These are phyloP conservation scores for Heterocephalus glaber DNA, from an alignment of 2,113 vertebrate genomes.

Conservation along the genomic window DNA sequence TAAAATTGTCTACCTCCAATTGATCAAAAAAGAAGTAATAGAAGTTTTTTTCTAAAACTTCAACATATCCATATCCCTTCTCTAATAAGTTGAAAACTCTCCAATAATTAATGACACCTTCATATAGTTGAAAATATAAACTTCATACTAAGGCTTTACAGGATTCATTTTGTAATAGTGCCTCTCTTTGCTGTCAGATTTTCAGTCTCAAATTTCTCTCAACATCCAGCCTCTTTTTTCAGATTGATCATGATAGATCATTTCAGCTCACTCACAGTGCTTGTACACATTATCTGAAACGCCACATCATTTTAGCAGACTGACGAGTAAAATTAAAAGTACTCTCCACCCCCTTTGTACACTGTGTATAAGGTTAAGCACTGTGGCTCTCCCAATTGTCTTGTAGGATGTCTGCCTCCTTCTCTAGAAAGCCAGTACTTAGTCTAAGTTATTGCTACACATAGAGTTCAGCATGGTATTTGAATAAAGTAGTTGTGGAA, in stretches of 20 bases:
- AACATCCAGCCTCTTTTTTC: background rate
- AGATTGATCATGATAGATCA: background rate
- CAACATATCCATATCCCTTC: background rate
- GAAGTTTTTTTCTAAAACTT: background rate
- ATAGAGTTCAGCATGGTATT: background rate
- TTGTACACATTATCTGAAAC: background rate
- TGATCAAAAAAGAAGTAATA: background rate
- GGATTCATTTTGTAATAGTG: background rate
- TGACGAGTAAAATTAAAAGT: background rate
- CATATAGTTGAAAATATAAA: background rate
- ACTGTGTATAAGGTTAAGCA: background rate
- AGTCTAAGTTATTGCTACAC: background rate
- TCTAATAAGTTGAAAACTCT: background rate
- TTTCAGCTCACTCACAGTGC: background rate
- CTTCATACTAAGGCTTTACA: background rate
- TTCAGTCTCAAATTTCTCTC: background rate
- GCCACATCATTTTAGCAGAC: background rate
- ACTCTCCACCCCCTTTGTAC: background rate
- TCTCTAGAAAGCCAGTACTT: background rate
- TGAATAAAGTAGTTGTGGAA: background rate
- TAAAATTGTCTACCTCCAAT: background rate
- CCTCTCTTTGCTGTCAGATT: background rate
- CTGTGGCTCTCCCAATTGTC: background rate
- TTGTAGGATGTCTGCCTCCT: background rate
- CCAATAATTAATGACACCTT: background rate